These are phyloP conservation scores for Gadus macrocephalus DNA, from an alignment of 2,113 vertebrate species.

Conservation along the genomic window DNA sequence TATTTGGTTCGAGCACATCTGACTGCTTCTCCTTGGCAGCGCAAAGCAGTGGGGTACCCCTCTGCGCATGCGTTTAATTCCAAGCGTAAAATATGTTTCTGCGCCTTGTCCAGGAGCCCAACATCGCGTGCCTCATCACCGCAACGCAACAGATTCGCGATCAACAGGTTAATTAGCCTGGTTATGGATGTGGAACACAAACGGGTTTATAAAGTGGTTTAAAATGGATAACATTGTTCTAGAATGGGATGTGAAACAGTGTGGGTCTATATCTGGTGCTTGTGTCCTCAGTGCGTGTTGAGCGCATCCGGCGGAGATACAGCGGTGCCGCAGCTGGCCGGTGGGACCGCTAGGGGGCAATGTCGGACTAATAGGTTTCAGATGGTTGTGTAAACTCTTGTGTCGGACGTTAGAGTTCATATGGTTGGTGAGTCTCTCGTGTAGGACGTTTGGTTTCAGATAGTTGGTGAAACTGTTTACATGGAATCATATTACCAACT, in stretches of 20 bases:
- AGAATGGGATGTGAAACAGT: neutral
- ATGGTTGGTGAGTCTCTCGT: too few species aligned
- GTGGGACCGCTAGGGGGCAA: too few species aligned
- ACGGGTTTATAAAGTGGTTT: neutral
- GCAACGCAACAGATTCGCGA: neutral
- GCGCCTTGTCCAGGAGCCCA: neutral
- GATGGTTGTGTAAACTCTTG: too few species aligned
- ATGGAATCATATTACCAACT: too few species aligned
- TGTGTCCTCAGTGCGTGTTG: neutral
- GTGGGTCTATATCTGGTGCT: constrained; percentile 1
- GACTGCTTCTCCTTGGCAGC: constrained; percentile 56
- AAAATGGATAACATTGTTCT: neutral
- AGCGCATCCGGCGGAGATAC: too few species aligned
- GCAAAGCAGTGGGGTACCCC: constrained; percentile 47
- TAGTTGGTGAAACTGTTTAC: too few species aligned
- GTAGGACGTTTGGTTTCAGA: too few species aligned
- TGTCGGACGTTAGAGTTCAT: too few species aligned
- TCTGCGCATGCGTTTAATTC: constrained; percentile 62
- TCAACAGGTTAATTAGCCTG: neutral
- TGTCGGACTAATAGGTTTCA: too few species aligned
- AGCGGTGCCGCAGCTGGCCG: too few species aligned
- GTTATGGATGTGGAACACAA: neutral
- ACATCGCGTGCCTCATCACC: neutral
- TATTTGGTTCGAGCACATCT: constrained; percentile 60
- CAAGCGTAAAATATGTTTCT: constrained; percentile 57